Evolutionary conservation across 2,797 vertebrate species (phyloP).

Genomic region (Catharus ustulatus): DNA sequence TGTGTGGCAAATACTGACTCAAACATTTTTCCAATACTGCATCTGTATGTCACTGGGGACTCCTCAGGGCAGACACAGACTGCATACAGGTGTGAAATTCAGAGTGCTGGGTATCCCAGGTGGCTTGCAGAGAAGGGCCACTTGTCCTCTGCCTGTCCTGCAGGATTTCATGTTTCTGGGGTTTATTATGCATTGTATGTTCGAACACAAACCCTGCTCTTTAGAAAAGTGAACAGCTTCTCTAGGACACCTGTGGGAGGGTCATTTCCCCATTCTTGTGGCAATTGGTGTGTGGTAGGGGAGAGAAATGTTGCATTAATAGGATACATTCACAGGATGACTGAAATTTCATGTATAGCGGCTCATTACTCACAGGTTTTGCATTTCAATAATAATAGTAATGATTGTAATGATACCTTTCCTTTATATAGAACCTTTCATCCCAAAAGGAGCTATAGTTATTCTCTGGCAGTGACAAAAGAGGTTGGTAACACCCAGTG

Average conservation of each 20-base stretch:
- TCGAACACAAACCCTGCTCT: not conserved
- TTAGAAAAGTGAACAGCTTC: slow-evolving; percentile 26
- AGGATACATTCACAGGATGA: slow-evolving; percentile 23
- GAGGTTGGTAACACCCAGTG: slow-evolving; percentile 62
- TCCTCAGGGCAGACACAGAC: not conserved
- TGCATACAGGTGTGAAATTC: not conserved
- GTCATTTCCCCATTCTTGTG: slow-evolving; percentile 63
- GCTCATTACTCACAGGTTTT: slow-evolving; percentile 71
- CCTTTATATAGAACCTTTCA: slow-evolving; percentile 67
- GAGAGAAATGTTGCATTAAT: slow-evolving; percentile 59
- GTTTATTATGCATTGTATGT: not conserved
- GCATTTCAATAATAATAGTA: slow-evolving; percentile 75
- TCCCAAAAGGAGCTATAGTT: slow-evolving; percentile 68
- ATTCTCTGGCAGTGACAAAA: slow-evolving; percentile 66
- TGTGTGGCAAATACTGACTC: not conserved
- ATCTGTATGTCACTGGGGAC: not conserved
- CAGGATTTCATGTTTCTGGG: not conserved
- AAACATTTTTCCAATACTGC: not conserved
- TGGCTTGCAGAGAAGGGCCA: not conserved
- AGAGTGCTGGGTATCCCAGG: not conserved
- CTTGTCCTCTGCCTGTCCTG: not conserved
- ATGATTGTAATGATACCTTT: slow-evolving; percentile 74
- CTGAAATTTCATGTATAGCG: slow-evolving; percentile 67
- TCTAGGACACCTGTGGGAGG: slow-evolving; percentile 51
- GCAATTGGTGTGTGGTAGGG: slow-evolving; percentile 38